phyloP scores from a whole-genome alignment of 2,113 vertebrate genomes.

The Gadus macrocephalus region DNA sequence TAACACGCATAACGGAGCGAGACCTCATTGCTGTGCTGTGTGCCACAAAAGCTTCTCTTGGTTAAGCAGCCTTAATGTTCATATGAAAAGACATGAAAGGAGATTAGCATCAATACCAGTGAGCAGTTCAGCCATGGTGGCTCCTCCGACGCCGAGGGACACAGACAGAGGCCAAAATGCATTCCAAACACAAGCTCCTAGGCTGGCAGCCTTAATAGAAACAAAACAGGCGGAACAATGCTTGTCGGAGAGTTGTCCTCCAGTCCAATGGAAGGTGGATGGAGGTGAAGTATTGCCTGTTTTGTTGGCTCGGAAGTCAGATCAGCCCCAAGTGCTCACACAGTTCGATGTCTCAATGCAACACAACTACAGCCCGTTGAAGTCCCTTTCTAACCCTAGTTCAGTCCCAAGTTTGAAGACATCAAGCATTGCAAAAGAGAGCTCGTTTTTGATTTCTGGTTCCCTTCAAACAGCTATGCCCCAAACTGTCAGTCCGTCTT shows the following conservation, averaged over 20 bases:
- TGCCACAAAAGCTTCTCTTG: conserved; percentile 75
- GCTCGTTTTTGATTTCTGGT: conserved; percentile 11
- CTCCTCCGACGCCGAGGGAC: conserved; percentile 33
- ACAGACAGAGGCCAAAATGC: conserved; percentile 41
- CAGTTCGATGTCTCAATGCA: conserved; percentile 33
- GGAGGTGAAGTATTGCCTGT: conserved; percentile 53
- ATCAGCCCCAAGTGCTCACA: conserved; percentile 31
- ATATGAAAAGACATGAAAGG: conserved; percentile 72
- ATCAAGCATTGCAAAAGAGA: conserved; percentile 31
- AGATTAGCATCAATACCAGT: conserved; percentile 32
- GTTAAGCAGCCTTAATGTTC: conserved; percentile 75
- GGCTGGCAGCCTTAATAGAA: conserved; percentile 35
- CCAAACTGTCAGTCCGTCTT: conserved; percentile 41
- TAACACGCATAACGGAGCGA: conserved; percentile 76
- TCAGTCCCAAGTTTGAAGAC: conserved; percentile 40
- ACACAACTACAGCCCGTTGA: conserved; percentile 18
- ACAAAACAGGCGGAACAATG: conserved; percentile 35
- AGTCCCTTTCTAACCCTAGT: conserved; percentile 33
- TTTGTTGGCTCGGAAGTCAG: conserved; percentile 31
- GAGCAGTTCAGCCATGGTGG: conserved; percentile 30
- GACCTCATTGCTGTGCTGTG: conserved; percentile 74
- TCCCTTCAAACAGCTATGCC: conserved; percentile 23
- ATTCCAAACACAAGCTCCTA: conserved; percentile 28
- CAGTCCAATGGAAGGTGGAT: conserved; percentile 59
- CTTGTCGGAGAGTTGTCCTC: conserved; percentile 31